These are phyloP conservation scores for Diabrotica balteata DNA, from an alignment of 2,888 invertebrate genomes.

Conservation along the genomic window DNA sequence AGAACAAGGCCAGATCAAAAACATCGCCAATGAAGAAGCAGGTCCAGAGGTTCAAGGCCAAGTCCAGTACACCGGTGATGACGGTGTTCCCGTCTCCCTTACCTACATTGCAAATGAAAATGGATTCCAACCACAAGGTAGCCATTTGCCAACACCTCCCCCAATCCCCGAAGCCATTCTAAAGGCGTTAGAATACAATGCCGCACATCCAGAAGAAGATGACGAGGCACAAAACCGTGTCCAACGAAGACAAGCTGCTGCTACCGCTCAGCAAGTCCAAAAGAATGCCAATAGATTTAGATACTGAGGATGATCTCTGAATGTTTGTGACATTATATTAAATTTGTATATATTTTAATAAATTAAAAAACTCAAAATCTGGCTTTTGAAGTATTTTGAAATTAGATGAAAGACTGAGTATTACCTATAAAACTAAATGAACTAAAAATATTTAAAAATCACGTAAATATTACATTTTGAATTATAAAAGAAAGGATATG, in stretches of 20 bases:
- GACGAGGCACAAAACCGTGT: slow-evolving; percentile 44
- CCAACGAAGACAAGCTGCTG: slow-evolving; percentile 18
- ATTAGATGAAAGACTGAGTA: no score
- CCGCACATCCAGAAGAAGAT: slow-evolving; percentile 60
- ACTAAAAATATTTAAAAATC: no score
- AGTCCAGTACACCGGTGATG: slow-evolving; percentile 73
- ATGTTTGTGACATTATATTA: no score
- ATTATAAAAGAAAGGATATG: no score
- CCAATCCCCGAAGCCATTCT: slow-evolving; percentile 79
- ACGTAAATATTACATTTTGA: no score
- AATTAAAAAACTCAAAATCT: no score
- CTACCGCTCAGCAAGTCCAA: neutral
- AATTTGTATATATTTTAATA: no score
- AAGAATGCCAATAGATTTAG: neutral
- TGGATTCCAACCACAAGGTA: slow-evolving; percentile 74
- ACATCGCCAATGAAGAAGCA: slow-evolving; percentile 57
- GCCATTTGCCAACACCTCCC: slow-evolving; percentile 79
- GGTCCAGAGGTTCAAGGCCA: slow-evolving; percentile 67
- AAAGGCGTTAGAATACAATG: slow-evolving; percentile 70
- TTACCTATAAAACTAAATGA: no score
- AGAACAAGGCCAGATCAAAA: slow-evolving; percentile 64
- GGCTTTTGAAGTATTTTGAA: no score
- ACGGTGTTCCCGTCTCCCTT: slow-evolving; percentile 69
- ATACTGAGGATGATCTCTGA: neutral
- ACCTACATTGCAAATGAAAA: slow-evolving; percentile 75